Evolutionary conservation across 2,113 vertebrate genomes (phyloP).

Genomic region (Gymnarchus niloticus): DNA sequence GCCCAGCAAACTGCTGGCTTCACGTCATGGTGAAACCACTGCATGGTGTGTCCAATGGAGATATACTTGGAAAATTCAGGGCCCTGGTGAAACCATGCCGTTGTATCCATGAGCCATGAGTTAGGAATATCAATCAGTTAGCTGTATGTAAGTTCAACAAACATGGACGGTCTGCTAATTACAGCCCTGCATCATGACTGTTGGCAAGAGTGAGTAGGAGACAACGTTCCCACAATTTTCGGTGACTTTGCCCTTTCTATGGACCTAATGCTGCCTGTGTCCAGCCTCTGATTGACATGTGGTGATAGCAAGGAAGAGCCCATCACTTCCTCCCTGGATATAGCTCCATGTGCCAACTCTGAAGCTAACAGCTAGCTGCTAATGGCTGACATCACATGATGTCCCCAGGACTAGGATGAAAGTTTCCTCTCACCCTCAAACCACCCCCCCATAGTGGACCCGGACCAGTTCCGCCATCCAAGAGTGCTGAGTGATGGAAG

Average conservation of each 20-base stretch:
- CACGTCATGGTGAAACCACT: background rate
- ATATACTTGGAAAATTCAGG: background rate
- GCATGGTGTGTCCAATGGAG: background rate
- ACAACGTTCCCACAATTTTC: conserved; percentile 18
- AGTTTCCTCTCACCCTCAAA: background rate
- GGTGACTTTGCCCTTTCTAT: conserved; percentile 14
- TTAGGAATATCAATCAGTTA: background rate
- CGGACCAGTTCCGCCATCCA: conserved; percentile 1
- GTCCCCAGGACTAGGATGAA: background rate
- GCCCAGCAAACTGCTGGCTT: no score
- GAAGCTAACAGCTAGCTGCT: background rate
- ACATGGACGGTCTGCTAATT: background rate
- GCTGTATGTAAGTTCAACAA: background rate
- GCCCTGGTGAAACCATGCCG: background rate
- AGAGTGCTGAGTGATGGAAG: conserved; percentile 1
- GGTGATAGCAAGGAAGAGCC: background rate
- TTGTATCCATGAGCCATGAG: background rate
- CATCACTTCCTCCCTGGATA: background rate
- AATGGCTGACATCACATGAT: background rate
- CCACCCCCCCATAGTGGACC: background rate
- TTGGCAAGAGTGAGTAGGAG: conserved; percentile 12
- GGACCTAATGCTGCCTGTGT: background rate
- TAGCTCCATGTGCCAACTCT: background rate
- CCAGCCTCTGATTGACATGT: background rate
- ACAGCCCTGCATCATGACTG: conserved; percentile 52